phyloP scores from a whole-genome alignment of 1,140 invertebrate genomes.

The Neodiprion virginianus region DNA sequence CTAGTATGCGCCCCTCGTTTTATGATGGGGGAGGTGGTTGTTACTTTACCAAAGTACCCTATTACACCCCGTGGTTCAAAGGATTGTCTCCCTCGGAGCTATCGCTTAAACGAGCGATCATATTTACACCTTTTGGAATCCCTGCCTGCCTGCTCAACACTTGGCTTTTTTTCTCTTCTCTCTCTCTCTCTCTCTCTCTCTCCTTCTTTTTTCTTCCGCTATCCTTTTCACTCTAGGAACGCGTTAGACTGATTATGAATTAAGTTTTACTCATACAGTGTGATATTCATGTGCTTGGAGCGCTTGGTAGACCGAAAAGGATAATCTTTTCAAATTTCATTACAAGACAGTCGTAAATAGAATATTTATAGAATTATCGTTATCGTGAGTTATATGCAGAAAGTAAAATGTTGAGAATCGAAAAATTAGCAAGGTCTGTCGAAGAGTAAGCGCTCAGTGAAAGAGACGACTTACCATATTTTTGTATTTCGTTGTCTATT shows the following conservation, averaged over 20 bases:
- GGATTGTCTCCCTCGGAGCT: constrained; percentile 6
- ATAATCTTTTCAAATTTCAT: too few relatives aligned
- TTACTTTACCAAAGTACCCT: constrained; percentile 8
- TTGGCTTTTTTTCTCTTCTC: constrained; percentile 1
- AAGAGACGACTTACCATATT: too few relatives aligned
- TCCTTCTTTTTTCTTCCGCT: constrained; percentile 9
- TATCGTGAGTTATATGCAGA: too few relatives aligned
- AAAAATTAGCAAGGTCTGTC: too few relatives aligned
- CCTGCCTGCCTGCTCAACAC: constrained; percentile 13
- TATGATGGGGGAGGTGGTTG: constrained; percentile 9
- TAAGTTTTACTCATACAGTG: background rate
- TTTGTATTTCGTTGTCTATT: too few relatives aligned
- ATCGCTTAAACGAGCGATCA: constrained; percentile 21
- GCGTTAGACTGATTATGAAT: constrained; percentile 12
- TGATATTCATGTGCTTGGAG: background rate
- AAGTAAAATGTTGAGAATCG: too few relatives aligned
- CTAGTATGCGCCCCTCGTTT: background rate
- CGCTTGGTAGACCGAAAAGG: too few relatives aligned
- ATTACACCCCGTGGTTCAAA: constrained; percentile 8
- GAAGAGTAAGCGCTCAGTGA: too few relatives aligned
- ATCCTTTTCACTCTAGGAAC: background rate
- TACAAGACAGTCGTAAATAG: too few relatives aligned
- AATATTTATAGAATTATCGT: too few relatives aligned
- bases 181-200: constrained; percentile 3
- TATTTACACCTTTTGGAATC: constrained; percentile 13